Evolutionary conservation across 2,888 invertebrate species (phyloP), one percentile per base, ranked within the genome.

Genomic region (Odontocolon sp.): DNA sequence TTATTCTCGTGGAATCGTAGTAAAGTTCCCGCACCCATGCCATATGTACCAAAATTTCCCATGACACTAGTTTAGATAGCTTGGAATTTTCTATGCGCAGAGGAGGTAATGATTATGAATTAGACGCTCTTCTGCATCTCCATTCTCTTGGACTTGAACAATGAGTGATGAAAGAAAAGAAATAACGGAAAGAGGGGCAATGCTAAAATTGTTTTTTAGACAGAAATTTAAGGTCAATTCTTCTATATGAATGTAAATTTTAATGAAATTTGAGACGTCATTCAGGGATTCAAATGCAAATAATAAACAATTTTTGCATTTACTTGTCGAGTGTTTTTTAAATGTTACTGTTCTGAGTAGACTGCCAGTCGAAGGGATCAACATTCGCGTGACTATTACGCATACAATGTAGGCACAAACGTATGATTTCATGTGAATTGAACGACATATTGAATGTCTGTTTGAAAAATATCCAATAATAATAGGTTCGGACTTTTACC

Each of bases 11-110:
- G 76, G 67, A 77, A 71, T 63, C 63, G 54, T 21, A 61, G 50
- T 56, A 72, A 71, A 54, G 56, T 72, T 77, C 76, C 76, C 76
- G 76, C 71, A 71, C 67, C 47, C 76, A 59, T 31, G 61, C n/a
- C 18, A 42, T 16, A 45, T 31, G 63, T n/a, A 66, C 57, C 59
- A 3, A 50, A 61, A 42, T 54, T 73, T 76, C 76, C 28, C 76
- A 76, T 67, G 71, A 71, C 66, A 66, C 45, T 9, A 21, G 8
- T 18, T 64, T 33, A 8, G 40, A 8, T 16, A 16, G 33, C 6
- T 54, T 9, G 36, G n/a, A 28, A 50, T 23, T 59, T 52, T 21
- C 57, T 57, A 26, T 31, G 23, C 38, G 36, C 36, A 31, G 5
- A 5, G 11, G 33, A 40, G 21, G 54, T 31, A 33, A 50, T 47